Percentiles rank a stretch among this genome's conserved stretches.
Evolutionary conservation across 2,797 vertebrate genomes (phyloP).

Genomic region (Coregonus suidteri): DNA sequence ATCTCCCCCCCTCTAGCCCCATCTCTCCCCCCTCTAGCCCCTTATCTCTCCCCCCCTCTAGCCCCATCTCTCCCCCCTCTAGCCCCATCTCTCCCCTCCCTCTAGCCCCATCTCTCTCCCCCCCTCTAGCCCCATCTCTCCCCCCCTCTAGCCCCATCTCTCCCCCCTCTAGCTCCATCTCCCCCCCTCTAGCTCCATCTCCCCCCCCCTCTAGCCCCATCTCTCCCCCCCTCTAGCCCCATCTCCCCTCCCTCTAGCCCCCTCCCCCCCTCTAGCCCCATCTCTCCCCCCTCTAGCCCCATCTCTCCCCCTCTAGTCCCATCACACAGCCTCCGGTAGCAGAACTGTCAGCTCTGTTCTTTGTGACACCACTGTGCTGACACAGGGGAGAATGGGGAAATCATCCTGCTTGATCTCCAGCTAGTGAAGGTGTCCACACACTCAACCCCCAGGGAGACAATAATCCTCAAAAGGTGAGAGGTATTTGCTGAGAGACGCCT

Average conservation of each 20-base stretch:
- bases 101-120: no score
- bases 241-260: conserved; percentile 34
- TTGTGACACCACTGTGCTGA: conserved; percentile 32
- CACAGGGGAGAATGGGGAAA: conserved; percentile 32
- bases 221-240: conserved; percentile 22
- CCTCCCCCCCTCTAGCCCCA: conserved; percentile 26
- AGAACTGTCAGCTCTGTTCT: conserved; percentile 24
- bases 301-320: no score
- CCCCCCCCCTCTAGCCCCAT: conserved; percentile 17
- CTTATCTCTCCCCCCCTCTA: no score
- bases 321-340: background rate
- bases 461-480: conserved; percentile 45
- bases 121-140: no score
- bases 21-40: no score
- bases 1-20: no score
- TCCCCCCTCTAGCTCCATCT: background rate
- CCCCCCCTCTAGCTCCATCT: background rate
- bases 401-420: conserved; percentile 23
- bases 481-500: conserved; percentile 20
- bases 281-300: conserved; percentile 4
- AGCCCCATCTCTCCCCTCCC: no score
- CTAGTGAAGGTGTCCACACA: conserved; percentile 26
- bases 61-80: background rate
- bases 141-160: no score
- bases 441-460: background rate